Base-by-base conservation (phyloP, 2,113 vertebrate species). In the Bettongia penicillata region DNA sequence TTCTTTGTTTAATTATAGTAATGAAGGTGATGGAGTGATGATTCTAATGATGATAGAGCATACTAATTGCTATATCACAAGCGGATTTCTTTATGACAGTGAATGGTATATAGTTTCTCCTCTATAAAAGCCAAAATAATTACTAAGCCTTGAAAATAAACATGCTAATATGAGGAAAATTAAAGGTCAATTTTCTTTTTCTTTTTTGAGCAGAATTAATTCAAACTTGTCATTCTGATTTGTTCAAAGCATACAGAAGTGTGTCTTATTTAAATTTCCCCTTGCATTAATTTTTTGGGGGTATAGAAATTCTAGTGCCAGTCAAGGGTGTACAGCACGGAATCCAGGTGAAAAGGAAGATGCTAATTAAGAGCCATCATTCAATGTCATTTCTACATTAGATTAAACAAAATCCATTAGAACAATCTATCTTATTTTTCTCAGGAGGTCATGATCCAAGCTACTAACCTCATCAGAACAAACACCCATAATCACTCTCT, bases 361-460 rank as follows among this genome's bases (percentile, higher is more conserved):
- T 95, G 94, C 97, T 98, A 98, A 98, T 98, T 98, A 97, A 97
- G 97, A 90, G 51, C 92, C 93, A 95, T 97, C 96, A 96, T 93
- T 98, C 98, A 93, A 1, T 92, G 97, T 96, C 98, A 93, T 53
- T 94, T 97, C 97, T 97, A 57, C 96, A 93, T 2, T 57, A 97
- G 97, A n/a, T 95, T 94, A 97, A 94, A 97, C 50, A 84, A 95
- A 92, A 84, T 90, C 57, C 12, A 51, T 95, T 92, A 92, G 91
- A 96, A 57, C 43, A 91, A 97, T 97, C 95, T 89, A 91, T 97
- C 96, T 98, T 98, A 95, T 91, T 98, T 96, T 96, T 97, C 92
- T 92, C 94, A 90, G 94, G 97, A 97, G 98, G 98, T 98, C 97
- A 49, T 53, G 91, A 96, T 97, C 96, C 96, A 95, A 97, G 97